Conservation (phyloP, 2,797 vertebrate genomes). For the Chromobotia macracanthus region DNA sequence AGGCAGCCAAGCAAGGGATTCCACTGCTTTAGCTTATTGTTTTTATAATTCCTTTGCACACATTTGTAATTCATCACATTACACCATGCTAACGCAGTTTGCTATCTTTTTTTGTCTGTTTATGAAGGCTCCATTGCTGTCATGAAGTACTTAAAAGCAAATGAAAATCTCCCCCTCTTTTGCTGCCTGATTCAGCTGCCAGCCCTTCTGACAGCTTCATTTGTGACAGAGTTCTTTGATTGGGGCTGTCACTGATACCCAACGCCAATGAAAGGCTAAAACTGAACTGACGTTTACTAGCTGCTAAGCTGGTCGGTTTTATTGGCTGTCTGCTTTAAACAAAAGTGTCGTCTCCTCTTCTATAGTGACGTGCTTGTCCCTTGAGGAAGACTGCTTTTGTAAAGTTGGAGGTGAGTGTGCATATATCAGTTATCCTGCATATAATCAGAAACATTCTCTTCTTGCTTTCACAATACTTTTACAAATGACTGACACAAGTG, state of each 20-base stretch:
- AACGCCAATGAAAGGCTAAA: constrained; percentile 70
- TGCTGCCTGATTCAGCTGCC: constrained; percentile 71
- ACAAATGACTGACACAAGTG: no score
- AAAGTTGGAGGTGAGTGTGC: constrained; percentile 59
- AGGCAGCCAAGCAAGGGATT: constrained; percentile 73
- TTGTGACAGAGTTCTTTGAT: constrained; percentile 76
- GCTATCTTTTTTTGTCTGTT: constrained; percentile 62
- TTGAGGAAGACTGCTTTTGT: constrained; percentile 69
- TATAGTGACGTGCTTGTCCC: constrained; percentile 66
- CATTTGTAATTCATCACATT: constrained; percentile 78
- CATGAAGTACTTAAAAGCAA: constrained; percentile 52
- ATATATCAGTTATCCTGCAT: constrained; percentile 19
- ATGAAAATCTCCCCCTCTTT: constrained; percentile 37
- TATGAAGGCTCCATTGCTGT: constrained; percentile 66
- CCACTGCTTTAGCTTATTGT: constrained; percentile 73
- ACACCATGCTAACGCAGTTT: constrained; percentile 63
- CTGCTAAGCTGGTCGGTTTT: constrained; percentile 50
- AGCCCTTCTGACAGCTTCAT: constrained; percentile 79
- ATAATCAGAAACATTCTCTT: background rate
- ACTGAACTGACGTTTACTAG: constrained; percentile 59
- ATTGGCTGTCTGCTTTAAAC: constrained; percentile 69
- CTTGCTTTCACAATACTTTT: no score
- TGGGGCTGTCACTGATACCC: constrained; percentile 75
- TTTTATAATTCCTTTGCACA: constrained; percentile 73
- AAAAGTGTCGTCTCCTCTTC: constrained; percentile 62